Percentiles rank a stretch among this genome's conserved stretches.
These are phyloP conservation scores for Anniella stebbinsi DNA, from an alignment of 2,797 vertebrate species.

Conservation along the genomic window DNA sequence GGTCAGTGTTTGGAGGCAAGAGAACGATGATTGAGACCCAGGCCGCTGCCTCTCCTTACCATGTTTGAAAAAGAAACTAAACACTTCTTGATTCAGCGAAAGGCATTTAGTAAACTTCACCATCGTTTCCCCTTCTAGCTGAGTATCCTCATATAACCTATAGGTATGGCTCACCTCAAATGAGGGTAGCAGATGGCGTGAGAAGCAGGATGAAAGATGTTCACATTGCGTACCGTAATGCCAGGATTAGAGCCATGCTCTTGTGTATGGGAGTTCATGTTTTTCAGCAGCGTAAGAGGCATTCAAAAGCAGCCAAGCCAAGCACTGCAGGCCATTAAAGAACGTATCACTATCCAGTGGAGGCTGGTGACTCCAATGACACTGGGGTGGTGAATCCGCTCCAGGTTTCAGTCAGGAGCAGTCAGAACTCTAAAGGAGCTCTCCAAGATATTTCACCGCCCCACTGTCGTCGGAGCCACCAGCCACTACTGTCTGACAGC, in stretches of 20 bases:
- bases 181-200: too few species aligned
- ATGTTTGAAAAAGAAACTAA: background rate
- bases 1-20: background rate
- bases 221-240: background rate
- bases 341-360: background rate
- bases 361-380: too few species aligned
- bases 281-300: background rate
- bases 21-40: background rate
- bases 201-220: too few species aligned
- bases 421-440: too few species aligned
- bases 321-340: background rate
- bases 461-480: too few species aligned
- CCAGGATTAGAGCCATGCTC: background rate
- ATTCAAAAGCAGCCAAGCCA: background rate
- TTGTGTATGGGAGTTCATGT: rapidly evolving
- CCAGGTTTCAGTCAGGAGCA: too few species aligned
- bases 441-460: too few species aligned
- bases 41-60: background rate
- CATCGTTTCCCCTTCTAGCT: background rate
- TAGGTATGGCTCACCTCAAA: too few species aligned
- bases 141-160: background rate
- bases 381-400: too few species aligned
- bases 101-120: background rate
- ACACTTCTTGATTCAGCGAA: too few species aligned
- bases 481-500: too few species aligned